Base-by-base conservation (phyloP, 92 coral and sea anemone genomes). In the Zoanthus solanderi region DNA sequence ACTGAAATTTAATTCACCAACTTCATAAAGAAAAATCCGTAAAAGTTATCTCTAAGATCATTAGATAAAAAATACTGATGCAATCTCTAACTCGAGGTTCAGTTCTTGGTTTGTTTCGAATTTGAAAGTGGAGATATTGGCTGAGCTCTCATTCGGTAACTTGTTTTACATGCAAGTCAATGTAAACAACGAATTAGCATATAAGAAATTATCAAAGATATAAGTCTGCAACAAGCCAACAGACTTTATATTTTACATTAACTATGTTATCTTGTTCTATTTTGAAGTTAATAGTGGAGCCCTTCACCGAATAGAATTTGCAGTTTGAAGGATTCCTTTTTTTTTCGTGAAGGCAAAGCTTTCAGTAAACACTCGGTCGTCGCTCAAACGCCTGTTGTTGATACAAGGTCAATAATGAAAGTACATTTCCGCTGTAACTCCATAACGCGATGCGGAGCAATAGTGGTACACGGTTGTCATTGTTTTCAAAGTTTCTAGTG, bases 111-210 rank as follows among this genome's bases (percentile, higher is more conserved):
- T 75, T 16, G 17, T 52, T 53, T 54, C 68, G 31, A 45, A 28
- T 77, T 11, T 77, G 82, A 4, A 30, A 30, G 32, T 44, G 23
- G 31, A 11, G 68, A 77, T 77, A 77, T 77, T 77, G 68, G 82
- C 53, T 46, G 31, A 23, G 48, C 23, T 28, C 0, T 53, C 66
- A 77, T 15, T 7, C 54, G 67, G 53, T 66, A 11, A 2, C 29
- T 53, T 75, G 79, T 23, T 30, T 48, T 75, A 18, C 65, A 28
- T 52, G 34, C 80, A 76, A n/a, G 71, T 60, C 16, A 53, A 81
- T 81, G 75, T 81, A 81, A 81, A 81, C 85, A 81, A 13, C 34
- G 18, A 81, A 81, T 81, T 81, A 81, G 48, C 85, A 81, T 81
- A 81, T 81, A 65, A 54, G 68, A 30, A 78, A 60, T 37, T 37